Conservation (phyloP, 2,113 vertebrate species). For the Burhinus bistriatus region DNA sequence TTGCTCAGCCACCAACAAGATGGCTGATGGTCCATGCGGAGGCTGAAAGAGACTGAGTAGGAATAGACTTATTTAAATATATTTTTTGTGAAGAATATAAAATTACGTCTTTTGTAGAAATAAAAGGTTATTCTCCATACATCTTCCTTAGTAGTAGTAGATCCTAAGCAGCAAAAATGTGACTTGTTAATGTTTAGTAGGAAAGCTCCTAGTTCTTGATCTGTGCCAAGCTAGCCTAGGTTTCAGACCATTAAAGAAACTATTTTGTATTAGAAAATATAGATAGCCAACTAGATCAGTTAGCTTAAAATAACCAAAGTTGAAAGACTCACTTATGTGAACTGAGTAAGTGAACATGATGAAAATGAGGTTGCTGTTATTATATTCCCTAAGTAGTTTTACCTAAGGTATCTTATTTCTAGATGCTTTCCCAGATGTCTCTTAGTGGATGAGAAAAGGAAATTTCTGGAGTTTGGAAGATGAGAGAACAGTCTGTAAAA, state of each 20-base stretch:
- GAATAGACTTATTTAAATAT: background rate
- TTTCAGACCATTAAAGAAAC: background rate
- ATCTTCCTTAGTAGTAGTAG: background rate
- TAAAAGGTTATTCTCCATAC: background rate
- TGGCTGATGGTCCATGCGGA: background rate
- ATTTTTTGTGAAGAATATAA: background rate
- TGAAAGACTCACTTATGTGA: no score
- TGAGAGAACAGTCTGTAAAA: background rate
- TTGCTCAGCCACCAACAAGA: background rate
- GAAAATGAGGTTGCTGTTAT: background rate
- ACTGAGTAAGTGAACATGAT: background rate
- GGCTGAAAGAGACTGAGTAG: background rate
- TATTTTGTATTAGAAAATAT: background rate
- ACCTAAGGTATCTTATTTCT: background rate
- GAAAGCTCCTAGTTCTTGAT: background rate
- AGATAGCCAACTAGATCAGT: background rate
- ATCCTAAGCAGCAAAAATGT: background rate
- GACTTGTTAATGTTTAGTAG: background rate
- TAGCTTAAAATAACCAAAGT: background rate
- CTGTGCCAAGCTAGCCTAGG: background rate
- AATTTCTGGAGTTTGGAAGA: background rate
- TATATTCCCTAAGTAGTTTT: background rate
- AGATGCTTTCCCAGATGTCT: background rate
- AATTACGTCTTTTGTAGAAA: background rate
- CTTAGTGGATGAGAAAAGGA: background rate